Percentiles rank a stretch among this genome's conserved stretches.
These are phyloP conservation scores for Leptobrachium ailaonicum DNA, from an alignment of 2,113 vertebrate species.

Conservation along the genomic window DNA sequence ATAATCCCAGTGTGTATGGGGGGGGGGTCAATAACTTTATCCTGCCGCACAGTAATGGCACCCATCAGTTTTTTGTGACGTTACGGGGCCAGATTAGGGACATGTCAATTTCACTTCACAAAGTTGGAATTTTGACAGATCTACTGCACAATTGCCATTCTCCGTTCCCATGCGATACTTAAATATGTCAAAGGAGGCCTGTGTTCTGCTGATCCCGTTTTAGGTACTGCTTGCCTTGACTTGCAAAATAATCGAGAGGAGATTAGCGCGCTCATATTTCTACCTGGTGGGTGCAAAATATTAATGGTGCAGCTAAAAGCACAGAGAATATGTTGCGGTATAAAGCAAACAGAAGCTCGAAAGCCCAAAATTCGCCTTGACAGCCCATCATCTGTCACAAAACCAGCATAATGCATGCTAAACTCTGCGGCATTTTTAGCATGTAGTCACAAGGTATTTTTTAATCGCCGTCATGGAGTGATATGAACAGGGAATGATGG, in stretches of 20 bases:
- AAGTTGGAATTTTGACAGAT: too few species aligned
- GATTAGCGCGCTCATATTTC: constrained; percentile 38
- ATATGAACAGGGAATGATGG: not conserved
- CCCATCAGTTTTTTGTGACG: too few species aligned
- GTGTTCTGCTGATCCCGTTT: constrained; percentile 18
- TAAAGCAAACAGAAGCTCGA: constrained; percentile 15
- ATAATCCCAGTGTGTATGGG: too few species aligned
- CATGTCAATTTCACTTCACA: too few species aligned
- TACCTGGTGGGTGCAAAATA: constrained; percentile 33
- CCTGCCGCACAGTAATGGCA: too few species aligned
- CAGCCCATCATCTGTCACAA: constrained; percentile 6
- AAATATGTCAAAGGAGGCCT: constrained; percentile 29
- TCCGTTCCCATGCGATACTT: too few species aligned
- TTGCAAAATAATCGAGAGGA: constrained; percentile 18
- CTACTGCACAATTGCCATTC: too few species aligned
- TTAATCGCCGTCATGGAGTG: not conserved
- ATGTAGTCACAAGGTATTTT: constrained; percentile 36
- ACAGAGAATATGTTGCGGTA: constrained; percentile 31
- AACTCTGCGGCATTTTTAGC: constrained; percentile 16
- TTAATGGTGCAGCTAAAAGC: constrained; percentile 23
- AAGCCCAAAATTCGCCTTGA: constrained; percentile 26
- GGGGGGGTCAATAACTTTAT: too few species aligned
- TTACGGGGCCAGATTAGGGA: too few species aligned
- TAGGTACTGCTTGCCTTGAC: constrained; percentile 37
- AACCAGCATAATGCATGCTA: not conserved